Conservation (phyloP, 1,140 invertebrate genomes). For the Pogonomyrmex californicus region DNA sequence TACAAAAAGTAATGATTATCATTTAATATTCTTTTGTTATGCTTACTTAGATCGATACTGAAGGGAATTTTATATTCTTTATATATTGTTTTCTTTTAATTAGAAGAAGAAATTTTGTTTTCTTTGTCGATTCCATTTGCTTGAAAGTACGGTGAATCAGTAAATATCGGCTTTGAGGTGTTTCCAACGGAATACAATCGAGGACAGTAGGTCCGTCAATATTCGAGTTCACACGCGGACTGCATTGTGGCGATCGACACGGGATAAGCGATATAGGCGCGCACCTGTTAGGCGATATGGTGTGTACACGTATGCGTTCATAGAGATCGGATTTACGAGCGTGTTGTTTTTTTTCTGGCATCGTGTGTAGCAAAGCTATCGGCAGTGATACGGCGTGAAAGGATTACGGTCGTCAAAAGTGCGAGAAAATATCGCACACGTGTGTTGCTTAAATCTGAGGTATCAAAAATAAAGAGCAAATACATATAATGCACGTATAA, state of each 20-base stretch:
- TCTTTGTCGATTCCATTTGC: not conserved
- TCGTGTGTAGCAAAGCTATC: conserved; percentile 12
- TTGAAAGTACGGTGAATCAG: not conserved
- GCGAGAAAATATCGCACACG: not conserved
- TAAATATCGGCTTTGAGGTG: not conserved
- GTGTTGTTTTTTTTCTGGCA: conserved; percentile 35
- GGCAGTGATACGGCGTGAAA: not conserved
- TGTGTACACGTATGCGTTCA: conserved; percentile 22
- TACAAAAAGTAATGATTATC: not conserved
- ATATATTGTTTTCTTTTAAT: not conserved
- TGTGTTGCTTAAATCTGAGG: not conserved
- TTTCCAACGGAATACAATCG: not conserved
- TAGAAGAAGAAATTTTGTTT: not conserved
- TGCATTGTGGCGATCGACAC: conserved; percentile 57
- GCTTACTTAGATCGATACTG: not conserved
- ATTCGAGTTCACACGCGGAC: conserved; percentile 55
- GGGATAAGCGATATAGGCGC: conserved; percentile 68
- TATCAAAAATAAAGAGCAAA: conserved; percentile 1
- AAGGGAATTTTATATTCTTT: not conserved
- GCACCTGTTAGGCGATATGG: conserved; percentile 70
- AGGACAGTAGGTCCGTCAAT: conserved; percentile 63
- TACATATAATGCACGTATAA: not conserved
- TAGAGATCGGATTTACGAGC: conserved; percentile 70
- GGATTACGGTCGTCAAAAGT: conserved; percentile 15
- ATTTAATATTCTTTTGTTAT: not conserved